Percentiles rank a stretch among this genome's conserved stretches.
These are phyloP conservation scores for Pterostichus niger DNA, from an alignment of 2,888 invertebrate genomes.

Conservation along the genomic window DNA sequence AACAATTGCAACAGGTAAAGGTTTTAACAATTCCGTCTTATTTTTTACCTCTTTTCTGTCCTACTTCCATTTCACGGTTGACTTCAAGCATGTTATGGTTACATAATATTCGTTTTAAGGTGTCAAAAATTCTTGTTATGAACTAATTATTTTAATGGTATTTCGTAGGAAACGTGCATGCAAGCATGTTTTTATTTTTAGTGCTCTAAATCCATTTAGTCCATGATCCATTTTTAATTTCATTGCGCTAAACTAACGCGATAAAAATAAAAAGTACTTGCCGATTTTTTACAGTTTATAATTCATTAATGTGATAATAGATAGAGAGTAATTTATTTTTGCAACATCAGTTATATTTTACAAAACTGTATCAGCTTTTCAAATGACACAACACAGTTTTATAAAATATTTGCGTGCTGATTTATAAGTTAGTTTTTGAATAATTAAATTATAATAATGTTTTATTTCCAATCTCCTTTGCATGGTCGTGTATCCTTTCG, in stretches of 20 bases:
- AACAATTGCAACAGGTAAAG: conserved; percentile 19
- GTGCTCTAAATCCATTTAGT: conserved; percentile 33
- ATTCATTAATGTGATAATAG: conserved; percentile 30
- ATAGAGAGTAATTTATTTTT: neutral
- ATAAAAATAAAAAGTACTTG: conserved; percentile 15
- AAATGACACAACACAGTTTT: conserved; percentile 1
- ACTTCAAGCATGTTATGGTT: conserved; percentile 36
- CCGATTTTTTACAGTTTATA: conserved; percentile 20
- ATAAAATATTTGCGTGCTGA: neutral
- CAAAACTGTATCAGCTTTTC: neutral
- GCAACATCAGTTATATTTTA: conserved; percentile 5
- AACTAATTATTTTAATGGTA: conserved; percentile 41
- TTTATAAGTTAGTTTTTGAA: conserved; percentile 48
- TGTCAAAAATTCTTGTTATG: conserved; percentile 31
- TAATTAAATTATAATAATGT: conserved; percentile 52
- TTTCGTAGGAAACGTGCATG: neutral
- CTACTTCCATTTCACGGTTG: conserved; percentile 41
- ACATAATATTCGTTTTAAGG: conserved; percentile 7
- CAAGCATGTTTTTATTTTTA: conserved; percentile 22
- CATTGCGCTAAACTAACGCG: conserved; percentile 13
- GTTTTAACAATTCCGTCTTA: conserved; percentile 19
- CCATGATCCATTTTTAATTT: conserved; percentile 25
- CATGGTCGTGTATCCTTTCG: conserved; percentile 71
- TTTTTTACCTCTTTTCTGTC: conserved; percentile 19
- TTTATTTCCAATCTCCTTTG: conserved; percentile 71